Evolutionary conservation across 2,888 invertebrate genomes (phyloP).

Genomic region (Carabus problematicus): DNA sequence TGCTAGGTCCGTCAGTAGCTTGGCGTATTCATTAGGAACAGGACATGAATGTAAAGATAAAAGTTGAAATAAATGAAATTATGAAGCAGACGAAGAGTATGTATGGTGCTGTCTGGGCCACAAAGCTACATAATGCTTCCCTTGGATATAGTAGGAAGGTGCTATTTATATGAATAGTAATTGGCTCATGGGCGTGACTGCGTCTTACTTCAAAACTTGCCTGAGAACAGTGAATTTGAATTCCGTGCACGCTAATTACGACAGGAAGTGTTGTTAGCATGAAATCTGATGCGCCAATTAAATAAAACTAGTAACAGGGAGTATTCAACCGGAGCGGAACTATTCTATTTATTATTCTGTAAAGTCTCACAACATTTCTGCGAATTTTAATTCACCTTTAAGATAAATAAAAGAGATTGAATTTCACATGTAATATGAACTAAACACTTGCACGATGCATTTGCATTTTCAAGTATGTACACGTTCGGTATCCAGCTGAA

Average conservation of each 20-base stretch:
- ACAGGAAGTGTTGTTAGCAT: conserved; percentile 31
- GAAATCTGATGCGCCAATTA: conserved; percentile 37
- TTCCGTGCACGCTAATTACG: conserved; percentile 28
- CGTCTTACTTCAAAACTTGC: conserved; percentile 5
- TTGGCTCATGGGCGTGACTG: conserved; percentile 1
- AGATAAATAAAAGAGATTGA: too few species aligned
- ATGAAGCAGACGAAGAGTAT: too few species aligned
- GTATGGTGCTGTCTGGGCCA: too few species aligned
- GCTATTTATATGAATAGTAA: conserved; percentile 1
- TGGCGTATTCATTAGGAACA: too few species aligned
- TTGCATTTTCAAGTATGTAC: too few species aligned
- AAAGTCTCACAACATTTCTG: not conserved
- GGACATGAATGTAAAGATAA: too few species aligned
- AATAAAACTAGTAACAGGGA: conserved; percentile 22
- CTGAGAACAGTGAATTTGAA: conserved; percentile 7
- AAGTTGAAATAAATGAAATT: too few species aligned
- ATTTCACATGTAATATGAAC: too few species aligned
- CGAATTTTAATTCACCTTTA: not conserved
- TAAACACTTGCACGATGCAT: too few species aligned
- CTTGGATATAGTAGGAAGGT: conserved; percentile 1
- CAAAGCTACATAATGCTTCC: not conserved
- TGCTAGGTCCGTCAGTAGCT: too few species aligned
- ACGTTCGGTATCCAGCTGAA: too few species aligned
- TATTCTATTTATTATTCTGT: not conserved
- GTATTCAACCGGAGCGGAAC: not conserved